Evolutionary conservation across 2,888 invertebrate genomes (phyloP), one percentile per base, ranked within the genome.

Genomic region (Apeira syringaria): DNA sequence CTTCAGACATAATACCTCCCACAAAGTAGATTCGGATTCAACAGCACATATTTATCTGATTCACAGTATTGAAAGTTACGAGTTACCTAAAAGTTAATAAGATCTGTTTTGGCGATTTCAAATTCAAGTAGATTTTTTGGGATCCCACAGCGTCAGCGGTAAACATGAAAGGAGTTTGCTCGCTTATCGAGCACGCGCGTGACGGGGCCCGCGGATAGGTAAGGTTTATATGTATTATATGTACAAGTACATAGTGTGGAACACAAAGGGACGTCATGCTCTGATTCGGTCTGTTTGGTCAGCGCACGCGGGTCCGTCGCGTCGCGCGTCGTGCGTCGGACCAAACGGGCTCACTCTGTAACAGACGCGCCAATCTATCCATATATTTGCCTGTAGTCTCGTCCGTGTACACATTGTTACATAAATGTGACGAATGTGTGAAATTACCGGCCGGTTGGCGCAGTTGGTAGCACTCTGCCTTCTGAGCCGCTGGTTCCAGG

Each of bases 231-330:
- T n/a, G n/a, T n/a, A n/a, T n/a, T n/a, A n/a, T n/a, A n/a, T n/a
- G n/a, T n/a, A n/a, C n/a, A n/a, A n/a, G n/a, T n/a, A n/a, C n/a
- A n/a, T 15, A 37, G 17, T 28, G 6, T 12, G 37, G 34, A 31
- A 26, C 27, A 35, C 45, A 45, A 45, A 45, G 45, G 32, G 24
- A 10, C 17, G 32, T 15, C 4, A 2, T 15, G 24, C 24, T 32
- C 18, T n/a, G 39, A 18, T 32, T 41, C 31, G 12, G 22, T 9
- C 24, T 30, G 40, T 29, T 40, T 33, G 29, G 30, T 38, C 25
- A 26, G 22, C 35, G 27, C 20, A 30, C n/a, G n/a, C n/a, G n/a
- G n/a, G n/a, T n/a, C n/a, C n/a, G n/a, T n/a, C n/a, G n/a, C n/a
- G n/a, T n/a, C n/a, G n/a, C n/a, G n/a, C n/a, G n/a, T n/a, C n/a